Evolutionary conservation across 2,888 invertebrate species (phyloP).

Genomic region (Leptopilina myrica): DNA sequence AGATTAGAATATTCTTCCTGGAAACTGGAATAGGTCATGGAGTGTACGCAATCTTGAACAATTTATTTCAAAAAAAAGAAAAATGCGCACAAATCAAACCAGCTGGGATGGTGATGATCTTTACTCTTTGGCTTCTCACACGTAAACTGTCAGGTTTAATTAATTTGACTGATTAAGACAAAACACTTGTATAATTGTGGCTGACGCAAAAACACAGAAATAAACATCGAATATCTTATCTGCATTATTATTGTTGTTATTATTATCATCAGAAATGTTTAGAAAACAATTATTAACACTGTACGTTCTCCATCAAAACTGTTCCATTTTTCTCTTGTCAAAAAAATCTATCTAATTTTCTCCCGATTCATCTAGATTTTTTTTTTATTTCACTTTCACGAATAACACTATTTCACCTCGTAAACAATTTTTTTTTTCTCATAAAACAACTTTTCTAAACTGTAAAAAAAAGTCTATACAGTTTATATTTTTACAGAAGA

Average conservation of each 20-base stretch:
- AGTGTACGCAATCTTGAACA: slow-evolving; percentile 16
- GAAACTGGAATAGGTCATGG: slow-evolving; percentile 33
- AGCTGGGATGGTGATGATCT: slow-evolving; percentile 51
- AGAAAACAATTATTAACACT: slow-evolving; percentile 26
- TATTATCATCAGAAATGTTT: slow-evolving; percentile 45
- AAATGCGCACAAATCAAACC: slow-evolving; percentile 32
- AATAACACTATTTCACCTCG: too few relatives aligned
- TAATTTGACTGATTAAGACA: slow-evolving; percentile 57
- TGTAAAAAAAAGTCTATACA: too few relatives aligned
- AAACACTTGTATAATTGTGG: slow-evolving; percentile 44
- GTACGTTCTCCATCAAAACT: too few relatives aligned
- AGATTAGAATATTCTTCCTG: slow-evolving; percentile 27
- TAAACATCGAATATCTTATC: slow-evolving; percentile 23
- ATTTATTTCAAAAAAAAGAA: background rate
- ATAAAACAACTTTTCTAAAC: too few relatives aligned
- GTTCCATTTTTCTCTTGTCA: too few relatives aligned
- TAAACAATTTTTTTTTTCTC: too few relatives aligned
- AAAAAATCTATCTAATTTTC: too few relatives aligned
- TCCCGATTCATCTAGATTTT: too few relatives aligned
- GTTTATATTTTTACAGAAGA: too few relatives aligned
- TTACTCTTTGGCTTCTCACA: slow-evolving; percentile 55
- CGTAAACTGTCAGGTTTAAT: slow-evolving; percentile 59
- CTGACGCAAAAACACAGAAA: slow-evolving; percentile 8
- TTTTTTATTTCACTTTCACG: too few relatives aligned
- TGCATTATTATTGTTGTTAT: slow-evolving; percentile 18